phyloP scores from a whole-genome alignment of 2,888 invertebrate species.

The Harmothoe impar region DNA sequence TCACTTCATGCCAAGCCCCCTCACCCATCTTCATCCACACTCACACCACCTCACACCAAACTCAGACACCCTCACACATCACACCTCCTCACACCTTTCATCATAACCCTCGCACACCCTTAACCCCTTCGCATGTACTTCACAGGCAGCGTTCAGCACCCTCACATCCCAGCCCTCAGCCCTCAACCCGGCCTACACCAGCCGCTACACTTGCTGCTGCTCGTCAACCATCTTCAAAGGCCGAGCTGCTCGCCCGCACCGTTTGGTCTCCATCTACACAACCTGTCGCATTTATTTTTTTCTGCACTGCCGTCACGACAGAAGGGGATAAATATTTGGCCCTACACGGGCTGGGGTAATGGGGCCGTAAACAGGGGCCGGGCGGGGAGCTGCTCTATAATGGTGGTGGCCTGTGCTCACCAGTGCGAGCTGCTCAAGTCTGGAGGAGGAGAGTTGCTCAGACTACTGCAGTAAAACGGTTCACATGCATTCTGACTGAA shows the following conservation, averaged over 20 bases:
- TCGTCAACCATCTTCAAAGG: conserved; percentile 58
- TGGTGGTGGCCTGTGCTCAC: background rate
- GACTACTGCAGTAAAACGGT: too few relatives aligned
- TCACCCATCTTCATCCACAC: background rate
- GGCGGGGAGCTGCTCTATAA: background rate
- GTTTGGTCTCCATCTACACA: conserved; percentile 58
- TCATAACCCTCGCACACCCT: background rate
- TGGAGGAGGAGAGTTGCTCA: background rate
- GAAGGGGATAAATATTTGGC: conserved; percentile 57
- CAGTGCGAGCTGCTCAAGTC: background rate
- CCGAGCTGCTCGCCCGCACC: background rate
- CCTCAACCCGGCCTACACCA: background rate
- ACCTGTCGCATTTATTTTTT: conserved; percentile 62
- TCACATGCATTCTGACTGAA: too few relatives aligned
- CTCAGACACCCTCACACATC: background rate
- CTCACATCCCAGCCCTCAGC: background rate
- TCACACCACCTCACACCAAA: background rate
- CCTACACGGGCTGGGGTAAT: conserved; percentile 23
- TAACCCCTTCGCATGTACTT: background rate
- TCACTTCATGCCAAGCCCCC: background rate
- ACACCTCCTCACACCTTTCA: background rate
- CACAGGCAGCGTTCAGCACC: conserved; percentile 15
- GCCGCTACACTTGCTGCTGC: conserved; percentile 54
- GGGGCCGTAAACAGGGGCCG: conserved; percentile 48
- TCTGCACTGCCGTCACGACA: conserved; percentile 41